A percentile compares a stretch with the other conserved stretches of the same genome.
These are phyloP conservation scores for Coendou prehensilis DNA, from an alignment of 2,797 vertebrate species.

Conservation along the genomic window DNA sequence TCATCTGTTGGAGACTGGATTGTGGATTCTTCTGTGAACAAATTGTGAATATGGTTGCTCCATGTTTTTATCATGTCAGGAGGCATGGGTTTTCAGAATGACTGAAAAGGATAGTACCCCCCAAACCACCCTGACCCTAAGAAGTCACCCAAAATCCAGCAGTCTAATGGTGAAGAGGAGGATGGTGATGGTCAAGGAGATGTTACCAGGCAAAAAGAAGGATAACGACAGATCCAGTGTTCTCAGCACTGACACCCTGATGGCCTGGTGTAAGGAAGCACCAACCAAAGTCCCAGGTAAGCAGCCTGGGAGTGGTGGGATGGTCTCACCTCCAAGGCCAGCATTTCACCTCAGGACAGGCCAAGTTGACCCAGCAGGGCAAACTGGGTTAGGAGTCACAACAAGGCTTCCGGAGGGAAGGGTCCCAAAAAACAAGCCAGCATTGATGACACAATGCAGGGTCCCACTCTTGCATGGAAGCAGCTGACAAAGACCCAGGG, in stretches of 20 bases:
- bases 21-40: constrained; percentile 70
- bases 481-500: constrained; percentile 62
- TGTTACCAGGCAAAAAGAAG: constrained; percentile 82
- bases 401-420: neutral
- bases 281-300: constrained; percentile 30
- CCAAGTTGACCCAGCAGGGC: neutral
- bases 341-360: constrained; percentile 72
- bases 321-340: neutral
- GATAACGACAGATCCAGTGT: constrained; percentile 90
- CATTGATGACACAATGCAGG: fast-evolving
- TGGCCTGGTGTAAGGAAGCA: constrained; percentile 89
- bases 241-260: constrained; percentile 93
- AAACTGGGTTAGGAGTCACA: constrained; percentile 69
- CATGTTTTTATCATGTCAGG: constrained; percentile 26
- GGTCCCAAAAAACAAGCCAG: neutral
- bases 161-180: constrained; percentile 35
- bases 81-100: neutral
- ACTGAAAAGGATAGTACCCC: fast-evolving
- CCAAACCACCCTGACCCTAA: fast-evolving
- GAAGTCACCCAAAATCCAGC: neutral
- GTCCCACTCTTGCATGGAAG: neutral
- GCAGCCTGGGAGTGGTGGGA: neutral
- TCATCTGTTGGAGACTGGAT: fast-evolving
- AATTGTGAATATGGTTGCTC: constrained; percentile 72
- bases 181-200: constrained; percentile 67